These are phyloP conservation scores for Tromatobia lineatoria DNA, from an alignment of 2,888 invertebrate species.

Conservation along the genomic window DNA sequence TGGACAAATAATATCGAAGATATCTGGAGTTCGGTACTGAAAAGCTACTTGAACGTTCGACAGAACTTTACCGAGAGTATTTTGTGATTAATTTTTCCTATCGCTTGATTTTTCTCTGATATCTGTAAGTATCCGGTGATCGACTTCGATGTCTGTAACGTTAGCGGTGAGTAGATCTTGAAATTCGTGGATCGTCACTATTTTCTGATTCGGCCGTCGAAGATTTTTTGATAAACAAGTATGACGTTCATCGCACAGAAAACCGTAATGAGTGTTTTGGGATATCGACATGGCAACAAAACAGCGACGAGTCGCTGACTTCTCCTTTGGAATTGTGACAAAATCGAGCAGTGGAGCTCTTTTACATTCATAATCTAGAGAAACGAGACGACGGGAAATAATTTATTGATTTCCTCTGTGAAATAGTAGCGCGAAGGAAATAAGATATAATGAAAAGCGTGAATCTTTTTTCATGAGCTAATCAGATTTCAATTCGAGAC, in stretches of 20 bases:
- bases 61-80: constrained; percentile 2
- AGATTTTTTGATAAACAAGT: background rate
- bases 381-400: no score
- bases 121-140: no score
- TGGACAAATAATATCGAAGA: constrained; percentile 3
- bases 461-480: no score
- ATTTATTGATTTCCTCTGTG: no score
- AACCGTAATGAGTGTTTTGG: background rate
- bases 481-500: no score
- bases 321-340: constrained; percentile 18
- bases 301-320: background rate
- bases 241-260: background rate
- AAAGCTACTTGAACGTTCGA: background rate
- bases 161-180: constrained; percentile 9
- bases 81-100: background rate
- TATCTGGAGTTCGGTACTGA: background rate
- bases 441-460: no score
- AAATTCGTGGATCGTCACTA: background rate
- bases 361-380: constrained; percentile 17
- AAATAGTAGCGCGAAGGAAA: no score
- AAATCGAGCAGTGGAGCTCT: constrained; percentile 24
- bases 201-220: background rate
- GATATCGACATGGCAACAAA: constrained; percentile 4
- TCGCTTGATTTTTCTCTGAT: background rate
- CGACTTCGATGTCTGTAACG: background rate